Base-by-base conservation (phyloP, 2,113 vertebrate genomes). In the Dasyurus viverrinus region DNA sequence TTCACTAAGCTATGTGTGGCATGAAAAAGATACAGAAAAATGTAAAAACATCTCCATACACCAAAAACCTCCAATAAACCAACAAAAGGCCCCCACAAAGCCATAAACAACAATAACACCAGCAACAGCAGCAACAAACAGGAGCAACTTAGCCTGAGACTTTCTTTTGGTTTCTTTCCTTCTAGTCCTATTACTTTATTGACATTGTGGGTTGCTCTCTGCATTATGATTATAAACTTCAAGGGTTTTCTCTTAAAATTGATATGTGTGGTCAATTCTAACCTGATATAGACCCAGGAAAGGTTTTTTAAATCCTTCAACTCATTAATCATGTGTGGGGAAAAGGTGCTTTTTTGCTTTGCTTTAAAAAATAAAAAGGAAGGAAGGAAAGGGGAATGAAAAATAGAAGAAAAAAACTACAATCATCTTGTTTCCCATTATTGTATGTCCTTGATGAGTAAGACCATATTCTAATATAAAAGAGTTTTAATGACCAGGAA, bases 401-500 rank as follows among this genome's bases (percentile, higher is more conserved):
- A 95, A 95, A 55, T 14, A 89, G 30, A 84, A 55, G 89, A 68
- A 93, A 48, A 2, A 54, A 94, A 48, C 42, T 90, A 8, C 14
- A 90, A 54, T 19, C 91, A 26, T 94, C 90, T 95, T 52, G 46
- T 93, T 50, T 92, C 93, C 46, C 26, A 54, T 93, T 90, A 95
- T 60, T n/a, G 22, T 50, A 8, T 36, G 23, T n/a, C 90, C 24
- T 89, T 96, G 92, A 92, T 94, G 48, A 94, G 91, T 42, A 96
- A 92, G 93, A 47, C 52, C 55, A 92, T 93, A 57, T 91, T 96
- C n/a, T 96, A 93, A 94, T 57, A 89, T 26, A 11, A 94, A 94
- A n/a, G 84, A 95, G 93, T 93, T 92, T 92, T 95, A 89, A 92
- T 96, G 96, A 93, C 93, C 90, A 91, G 91, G 90, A 95, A 95